A percentile compares a stretch with the other conserved stretches of the same genome.
Conservation (phyloP, 2,113 vertebrate genomes). For the Pontoporia blainvillei region DNA sequence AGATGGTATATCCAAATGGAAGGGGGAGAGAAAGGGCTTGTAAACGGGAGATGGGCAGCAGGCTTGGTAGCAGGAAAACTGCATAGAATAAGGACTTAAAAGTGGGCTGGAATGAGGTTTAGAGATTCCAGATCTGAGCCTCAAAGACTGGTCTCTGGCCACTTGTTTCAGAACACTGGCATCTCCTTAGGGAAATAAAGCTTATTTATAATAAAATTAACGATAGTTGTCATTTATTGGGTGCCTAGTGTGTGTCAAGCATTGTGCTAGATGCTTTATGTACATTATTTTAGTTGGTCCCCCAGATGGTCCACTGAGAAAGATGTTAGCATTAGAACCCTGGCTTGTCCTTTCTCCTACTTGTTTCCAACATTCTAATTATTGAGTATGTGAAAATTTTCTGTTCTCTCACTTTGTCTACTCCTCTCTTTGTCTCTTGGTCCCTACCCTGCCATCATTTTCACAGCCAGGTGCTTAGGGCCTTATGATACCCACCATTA, state of each 20-base stretch:
- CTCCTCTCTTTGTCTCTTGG: neutral
- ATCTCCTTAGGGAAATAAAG: neutral
- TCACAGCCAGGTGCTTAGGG: neutral
- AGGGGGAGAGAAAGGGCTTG: neutral
- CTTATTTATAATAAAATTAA: neutral
- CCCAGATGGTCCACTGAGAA: neutral
- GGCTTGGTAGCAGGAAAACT: neutral
- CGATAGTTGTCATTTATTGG: neutral
- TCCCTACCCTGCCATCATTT: neutral
- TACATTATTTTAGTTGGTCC: neutral
- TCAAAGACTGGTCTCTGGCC: neutral
- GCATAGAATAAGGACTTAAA: neutral
- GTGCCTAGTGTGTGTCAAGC: neutral
- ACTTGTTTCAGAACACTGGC: neutral
- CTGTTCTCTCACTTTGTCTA: neutral
- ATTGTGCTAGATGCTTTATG: neutral
- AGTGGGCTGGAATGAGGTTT: neutral
- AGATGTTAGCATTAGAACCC: neutral
- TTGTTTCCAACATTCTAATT: constrained; percentile 4
- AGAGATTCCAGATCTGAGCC: neutral
- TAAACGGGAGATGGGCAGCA: neutral
- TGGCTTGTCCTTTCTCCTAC: neutral
- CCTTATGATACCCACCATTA: neutral
- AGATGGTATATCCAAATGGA: neutral
- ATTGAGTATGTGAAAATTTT: neutral